Evolutionary conservation across 2,797 vertebrate genomes (phyloP), one percentile per base, ranked within the genome.

Genomic region (Alcedo atthis): DNA sequence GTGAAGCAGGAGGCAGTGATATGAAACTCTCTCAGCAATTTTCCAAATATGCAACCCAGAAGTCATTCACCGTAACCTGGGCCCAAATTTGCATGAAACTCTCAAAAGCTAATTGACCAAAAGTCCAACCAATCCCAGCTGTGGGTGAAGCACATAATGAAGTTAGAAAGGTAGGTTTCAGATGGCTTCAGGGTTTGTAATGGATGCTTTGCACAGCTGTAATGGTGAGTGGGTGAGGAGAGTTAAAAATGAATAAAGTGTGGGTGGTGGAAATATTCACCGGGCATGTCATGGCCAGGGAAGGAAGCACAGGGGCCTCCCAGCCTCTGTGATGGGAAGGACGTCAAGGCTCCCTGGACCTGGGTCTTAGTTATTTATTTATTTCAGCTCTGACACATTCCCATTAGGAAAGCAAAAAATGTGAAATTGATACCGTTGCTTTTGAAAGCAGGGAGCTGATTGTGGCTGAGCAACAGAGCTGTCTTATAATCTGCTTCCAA

Each of bases 401-500:
- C 96, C 92, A 94, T 97, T 95, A 97, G 94, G 92, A 96, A 97
- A 96, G 94, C 90, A 95, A 94, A 97, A 94, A 91, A 97, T 78
- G 92, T 93, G 97, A 98, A 98, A 98, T 87, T 5, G 94, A 98
- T 97, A 95, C 54, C 13, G 10, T 87, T 85, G 10, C 81, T 94
- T 96, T 97, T 95, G 93, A 87, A 96, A 97, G 95, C 86, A 85
- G 94, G 91, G 90, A 95, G 96, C 75, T 49, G 87, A 85, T 81
- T 95, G 96, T 42, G 97, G 98, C 96, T 92, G 96, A 68, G 88
- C 95, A 97, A 91, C 94, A 68, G 81, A 87, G 87, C 95, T 81
- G 95, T 85, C 80, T 96, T 98, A 71, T 98, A 97, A 98, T 98
- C 97, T 97, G 82, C 85, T 95, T 98, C 98, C 98, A 98, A 98